phyloP scores from a whole-genome alignment of 2,888 invertebrate species.

The Megamerina dolium region DNA sequence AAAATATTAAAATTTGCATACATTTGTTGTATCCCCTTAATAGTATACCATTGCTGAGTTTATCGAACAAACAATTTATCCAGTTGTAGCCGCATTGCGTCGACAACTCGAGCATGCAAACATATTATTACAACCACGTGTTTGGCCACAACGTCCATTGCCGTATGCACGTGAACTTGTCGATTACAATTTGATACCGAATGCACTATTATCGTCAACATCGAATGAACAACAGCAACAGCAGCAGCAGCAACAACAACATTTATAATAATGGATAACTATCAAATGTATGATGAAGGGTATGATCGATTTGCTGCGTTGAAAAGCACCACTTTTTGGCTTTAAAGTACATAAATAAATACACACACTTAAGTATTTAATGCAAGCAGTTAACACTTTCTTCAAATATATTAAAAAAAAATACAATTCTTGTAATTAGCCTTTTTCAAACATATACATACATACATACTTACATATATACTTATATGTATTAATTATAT shows the following conservation, averaged over 20 bases:
- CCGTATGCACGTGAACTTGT: slow-evolving; percentile 40
- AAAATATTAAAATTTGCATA: background rate
- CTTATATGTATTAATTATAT: no score
- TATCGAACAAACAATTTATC: slow-evolving; percentile 62
- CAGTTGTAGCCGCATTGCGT: slow-evolving; percentile 51
- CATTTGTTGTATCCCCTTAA: background rate
- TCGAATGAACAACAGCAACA: slow-evolving; percentile 4
- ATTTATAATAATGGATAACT: slow-evolving; percentile 6
- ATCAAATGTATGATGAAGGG: no score
- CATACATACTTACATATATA: no score
- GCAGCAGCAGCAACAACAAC: slow-evolving; percentile 8
- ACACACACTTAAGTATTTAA: no score
- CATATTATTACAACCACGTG: slow-evolving; percentile 51
- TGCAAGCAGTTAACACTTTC: no score
- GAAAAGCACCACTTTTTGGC: no score
- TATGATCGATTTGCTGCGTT: no score
- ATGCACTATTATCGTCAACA: slow-evolving; percentile 9
- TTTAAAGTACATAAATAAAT: no score
- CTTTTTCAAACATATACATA: no score
- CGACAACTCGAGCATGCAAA: slow-evolving; percentile 54
- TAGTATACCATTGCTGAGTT: slow-evolving; percentile 55
- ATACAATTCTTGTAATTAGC: no score
- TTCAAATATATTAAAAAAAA: no score
- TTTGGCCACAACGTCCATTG: slow-evolving; percentile 59
- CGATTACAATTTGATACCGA: slow-evolving; percentile 29